These are phyloP conservation scores for Oryzias celebensis DNA, from an alignment of 2,113 vertebrate genomes.

Conservation along the genomic window DNA sequence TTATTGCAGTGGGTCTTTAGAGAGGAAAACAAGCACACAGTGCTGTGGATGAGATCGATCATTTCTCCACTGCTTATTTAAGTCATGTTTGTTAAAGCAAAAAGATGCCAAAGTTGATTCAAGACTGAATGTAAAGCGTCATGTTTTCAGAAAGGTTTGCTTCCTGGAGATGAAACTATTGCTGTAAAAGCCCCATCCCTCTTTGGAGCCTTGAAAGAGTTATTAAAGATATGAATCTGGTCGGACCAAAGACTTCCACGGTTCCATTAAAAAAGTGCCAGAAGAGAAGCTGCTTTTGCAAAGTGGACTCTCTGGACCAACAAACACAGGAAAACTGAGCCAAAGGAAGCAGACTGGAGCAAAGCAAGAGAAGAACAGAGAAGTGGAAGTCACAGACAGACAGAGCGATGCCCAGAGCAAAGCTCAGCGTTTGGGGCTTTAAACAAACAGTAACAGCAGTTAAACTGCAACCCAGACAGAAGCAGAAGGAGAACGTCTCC, in stretches of 20 bases:
- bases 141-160: slow-evolving; percentile 1
- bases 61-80: neutral
- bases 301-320: slow-evolving; percentile 44
- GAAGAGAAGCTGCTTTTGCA: slow-evolving; percentile 47
- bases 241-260: slow-evolving; percentile 29
- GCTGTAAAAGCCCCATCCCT: neutral
- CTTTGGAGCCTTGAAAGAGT: slow-evolving; percentile 53
- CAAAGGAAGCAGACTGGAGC: slow-evolving; percentile 41
- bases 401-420: slow-evolving; percentile 42
- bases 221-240: slow-evolving; percentile 53
- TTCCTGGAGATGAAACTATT: too few species aligned
- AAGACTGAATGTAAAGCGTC: neutral
- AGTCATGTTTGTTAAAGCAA: neutral
- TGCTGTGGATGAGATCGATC: too few species aligned
- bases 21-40: too few species aligned
- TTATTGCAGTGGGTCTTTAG: too few species aligned
- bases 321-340: slow-evolving; percentile 47
- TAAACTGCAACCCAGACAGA: slow-evolving; percentile 54
- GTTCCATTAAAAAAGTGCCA: slow-evolving; percentile 74
- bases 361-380: slow-evolving; percentile 32
- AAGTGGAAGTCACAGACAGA: slow-evolving; percentile 22
- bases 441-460: slow-evolving; percentile 67
- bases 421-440: slow-evolving; percentile 54
- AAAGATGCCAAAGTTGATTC: neutral
- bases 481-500: slow-evolving; percentile 45